Evolutionary conservation across 2,888 invertebrate species (phyloP).

Genomic region (Acleris sparsana): DNA sequence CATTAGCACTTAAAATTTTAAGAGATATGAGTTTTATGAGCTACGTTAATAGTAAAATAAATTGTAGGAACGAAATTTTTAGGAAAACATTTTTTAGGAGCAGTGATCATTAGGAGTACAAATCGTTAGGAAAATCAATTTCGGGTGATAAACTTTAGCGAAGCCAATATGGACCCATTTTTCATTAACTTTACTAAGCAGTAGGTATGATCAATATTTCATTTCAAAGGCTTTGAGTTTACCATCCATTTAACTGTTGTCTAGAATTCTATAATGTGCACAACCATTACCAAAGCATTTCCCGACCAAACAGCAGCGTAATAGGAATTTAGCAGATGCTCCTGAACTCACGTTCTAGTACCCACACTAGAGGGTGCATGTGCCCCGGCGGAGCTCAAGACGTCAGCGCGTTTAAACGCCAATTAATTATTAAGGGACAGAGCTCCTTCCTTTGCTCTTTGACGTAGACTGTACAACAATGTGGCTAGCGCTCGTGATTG

Average conservation of each 20-base stretch:
- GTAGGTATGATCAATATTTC: background rate
- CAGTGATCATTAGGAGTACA: no score
- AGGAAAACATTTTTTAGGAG: no score
- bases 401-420: constrained; percentile 80
- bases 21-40: no score
- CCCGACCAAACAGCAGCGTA: constrained; percentile 33
- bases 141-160: no score
- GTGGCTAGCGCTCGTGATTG: constrained; percentile 76
- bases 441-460: constrained; percentile 79
- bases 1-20: no score
- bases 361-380: constrained; percentile 59
- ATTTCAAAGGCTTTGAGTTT: background rate
- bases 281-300: constrained; percentile 32
- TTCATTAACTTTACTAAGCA: no score
- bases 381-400: constrained; percentile 54
- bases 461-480: constrained; percentile 78
- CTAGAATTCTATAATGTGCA: constrained; percentile 28
- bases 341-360: constrained; percentile 62
- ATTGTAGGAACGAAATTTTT: no score
- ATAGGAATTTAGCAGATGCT: constrained; percentile 57
- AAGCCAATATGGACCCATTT: no score
- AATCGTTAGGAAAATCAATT: no score
- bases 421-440: constrained; percentile 80
- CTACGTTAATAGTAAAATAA: no score
- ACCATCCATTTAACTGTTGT: constrained; percentile 7